phyloP scores from a whole-genome alignment of 1,140 invertebrate species.

The Aphelenchoides avenae region DNA sequence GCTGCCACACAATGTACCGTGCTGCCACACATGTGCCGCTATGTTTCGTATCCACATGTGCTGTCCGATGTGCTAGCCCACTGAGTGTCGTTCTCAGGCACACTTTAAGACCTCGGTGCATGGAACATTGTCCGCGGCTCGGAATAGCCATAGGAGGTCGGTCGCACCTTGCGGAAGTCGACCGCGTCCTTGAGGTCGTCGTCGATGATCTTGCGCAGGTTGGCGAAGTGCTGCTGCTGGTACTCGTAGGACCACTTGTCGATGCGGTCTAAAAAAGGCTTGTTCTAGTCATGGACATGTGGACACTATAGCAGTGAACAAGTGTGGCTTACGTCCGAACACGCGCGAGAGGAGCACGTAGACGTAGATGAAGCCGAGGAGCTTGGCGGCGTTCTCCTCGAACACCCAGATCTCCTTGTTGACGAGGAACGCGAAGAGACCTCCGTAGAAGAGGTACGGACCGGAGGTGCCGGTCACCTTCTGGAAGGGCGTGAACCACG shows the following conservation, averaged over 20 bases:
- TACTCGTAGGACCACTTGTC: slow-evolving; percentile 45
- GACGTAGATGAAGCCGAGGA: slow-evolving; percentile 50
- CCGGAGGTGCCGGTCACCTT: slow-evolving; percentile 57
- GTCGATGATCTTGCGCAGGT: slow-evolving; percentile 48
- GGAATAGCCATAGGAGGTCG: too few relatives aligned
- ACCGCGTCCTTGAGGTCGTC: slow-evolving; percentile 57
- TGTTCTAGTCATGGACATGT: too few relatives aligned
- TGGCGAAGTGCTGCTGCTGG: slow-evolving; percentile 37
- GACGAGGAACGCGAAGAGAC: slow-evolving; percentile 48
- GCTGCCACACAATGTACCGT: too few relatives aligned
- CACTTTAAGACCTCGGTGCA: too few relatives aligned
- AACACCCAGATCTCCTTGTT: slow-evolving; percentile 58
- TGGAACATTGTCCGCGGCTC: too few relatives aligned
- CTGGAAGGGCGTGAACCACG: slow-evolving; percentile 55
- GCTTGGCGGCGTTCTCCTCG: slow-evolving; percentile 52
- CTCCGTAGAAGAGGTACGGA: slow-evolving; percentile 55
- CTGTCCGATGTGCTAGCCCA: too few relatives aligned
- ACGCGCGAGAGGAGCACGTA: slow-evolving; percentile 43
- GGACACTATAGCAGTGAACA: too few relatives aligned
- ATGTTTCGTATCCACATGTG: too few relatives aligned
- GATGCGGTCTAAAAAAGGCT: slow-evolving; percentile 32
- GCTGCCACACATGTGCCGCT: too few relatives aligned
- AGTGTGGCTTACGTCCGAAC: slow-evolving; percentile 43
- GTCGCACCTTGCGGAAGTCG: slow-evolving; percentile 59
- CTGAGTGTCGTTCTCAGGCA: too few relatives aligned